These are phyloP conservation scores for Erythrolamprus reginae DNA, from an alignment of 2,113 vertebrate genomes.

Conservation along the genomic window DNA sequence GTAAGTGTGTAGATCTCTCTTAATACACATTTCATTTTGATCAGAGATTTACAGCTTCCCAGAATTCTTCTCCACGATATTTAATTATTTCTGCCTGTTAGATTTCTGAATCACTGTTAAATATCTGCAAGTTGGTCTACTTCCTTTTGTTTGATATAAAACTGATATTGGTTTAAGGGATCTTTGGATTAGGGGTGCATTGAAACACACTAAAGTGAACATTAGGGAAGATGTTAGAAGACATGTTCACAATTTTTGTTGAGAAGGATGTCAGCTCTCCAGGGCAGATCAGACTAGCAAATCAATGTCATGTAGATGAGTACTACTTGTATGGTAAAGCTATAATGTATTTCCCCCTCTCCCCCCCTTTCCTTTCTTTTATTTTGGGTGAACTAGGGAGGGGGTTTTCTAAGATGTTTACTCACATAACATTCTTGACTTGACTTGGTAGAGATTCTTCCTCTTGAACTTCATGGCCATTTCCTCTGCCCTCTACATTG, in stretches of 20 bases:
- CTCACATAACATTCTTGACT: background rate
- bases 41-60: background rate
- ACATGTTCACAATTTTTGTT: background rate
- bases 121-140: background rate
- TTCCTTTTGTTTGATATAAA: background rate
- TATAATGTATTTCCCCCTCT: background rate
- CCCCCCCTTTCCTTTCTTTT: background rate
- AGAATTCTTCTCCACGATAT: background rate
- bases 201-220: background rate
- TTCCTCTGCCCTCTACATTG: background rate
- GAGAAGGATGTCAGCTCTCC: background rate
- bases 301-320: background rate
- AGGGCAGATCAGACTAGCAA: background rate
- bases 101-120: background rate
- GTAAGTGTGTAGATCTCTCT: conserved; percentile 58
- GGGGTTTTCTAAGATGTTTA: background rate
- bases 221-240: background rate
- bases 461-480: background rate
- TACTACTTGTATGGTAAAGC: background rate
- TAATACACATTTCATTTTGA: fast-evolving
- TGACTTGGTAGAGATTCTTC: background rate
- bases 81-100: background rate
- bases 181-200: background rate
- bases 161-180: background rate
- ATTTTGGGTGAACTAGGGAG: background rate